Conservation (phyloP, 2,113 vertebrate species). For the Ovis aries region DNA sequence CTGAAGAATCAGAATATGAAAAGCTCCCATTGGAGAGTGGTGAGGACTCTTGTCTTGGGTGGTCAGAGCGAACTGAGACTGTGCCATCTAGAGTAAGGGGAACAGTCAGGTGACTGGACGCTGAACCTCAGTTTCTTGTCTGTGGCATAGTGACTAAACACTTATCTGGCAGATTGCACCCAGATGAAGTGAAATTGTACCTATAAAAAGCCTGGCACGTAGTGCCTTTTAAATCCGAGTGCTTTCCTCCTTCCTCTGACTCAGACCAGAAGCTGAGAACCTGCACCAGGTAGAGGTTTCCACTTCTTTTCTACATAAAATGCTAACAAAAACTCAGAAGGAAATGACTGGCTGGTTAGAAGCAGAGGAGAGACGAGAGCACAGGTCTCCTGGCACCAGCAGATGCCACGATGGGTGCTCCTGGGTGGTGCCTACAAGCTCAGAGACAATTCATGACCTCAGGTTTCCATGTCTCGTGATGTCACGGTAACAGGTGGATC, state of each 20-base stretch:
- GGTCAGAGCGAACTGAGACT: background rate
- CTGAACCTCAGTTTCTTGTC: background rate
- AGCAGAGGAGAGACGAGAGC: background rate
- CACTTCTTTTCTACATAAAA: background rate
- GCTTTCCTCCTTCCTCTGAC: conserved; percentile 35
- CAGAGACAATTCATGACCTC: background rate
- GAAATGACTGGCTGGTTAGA: background rate
- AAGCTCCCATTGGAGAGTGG: background rate
- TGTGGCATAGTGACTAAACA: background rate
- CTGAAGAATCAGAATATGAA: background rate
- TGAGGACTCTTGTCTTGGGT: background rate
- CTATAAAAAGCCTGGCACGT: conserved; percentile 43
- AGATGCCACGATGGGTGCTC: fast-evolving
- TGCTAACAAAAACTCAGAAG: background rate
- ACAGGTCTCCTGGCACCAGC: background rate
- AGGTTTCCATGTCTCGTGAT: background rate
- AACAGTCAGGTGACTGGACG: background rate
- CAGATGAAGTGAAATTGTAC: background rate
- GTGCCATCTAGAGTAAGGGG: background rate
- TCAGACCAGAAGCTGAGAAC: conserved; percentile 27
- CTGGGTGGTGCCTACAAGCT: background rate
- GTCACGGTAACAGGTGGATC: fast-evolving
- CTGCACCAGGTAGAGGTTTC: conserved; percentile 13
- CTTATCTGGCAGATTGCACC: background rate
- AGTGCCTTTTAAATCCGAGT: background rate